Evolutionary conservation across 2,888 invertebrate species (phyloP).

Genomic region (Choristoneura rosaceana): DNA sequence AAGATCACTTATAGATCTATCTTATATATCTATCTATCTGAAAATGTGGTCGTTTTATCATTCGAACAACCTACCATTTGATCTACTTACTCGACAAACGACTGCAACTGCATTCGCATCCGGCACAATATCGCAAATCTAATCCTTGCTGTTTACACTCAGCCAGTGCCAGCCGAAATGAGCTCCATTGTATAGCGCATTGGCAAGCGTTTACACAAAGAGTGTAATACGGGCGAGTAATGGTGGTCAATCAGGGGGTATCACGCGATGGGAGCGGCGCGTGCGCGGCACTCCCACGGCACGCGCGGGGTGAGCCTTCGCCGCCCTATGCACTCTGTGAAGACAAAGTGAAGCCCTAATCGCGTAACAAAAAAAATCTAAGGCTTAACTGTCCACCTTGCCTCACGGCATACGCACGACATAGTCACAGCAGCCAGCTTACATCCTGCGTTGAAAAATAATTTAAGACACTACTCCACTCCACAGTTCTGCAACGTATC

Average conservation of each 20-base stretch:
- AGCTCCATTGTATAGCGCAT: constrained; percentile 47
- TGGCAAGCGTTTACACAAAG: constrained; percentile 66
- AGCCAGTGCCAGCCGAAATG: constrained; percentile 43
- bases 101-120: not conserved
- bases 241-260: constrained; percentile 63
- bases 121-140: not conserved
- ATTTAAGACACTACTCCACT: no score
- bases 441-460: no score
- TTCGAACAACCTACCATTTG: no score
- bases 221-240: constrained; percentile 46
- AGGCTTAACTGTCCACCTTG: no score
- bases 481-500: no score
- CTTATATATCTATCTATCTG: not conserved
- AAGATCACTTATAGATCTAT: no score
- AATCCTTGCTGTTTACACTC: constrained; percentile 7
- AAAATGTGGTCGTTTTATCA: not conserved
- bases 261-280: constrained; percentile 84
- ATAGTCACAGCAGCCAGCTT: no score
- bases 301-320: constrained; percentile 64
- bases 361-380: not conserved
- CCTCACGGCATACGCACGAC: no score
- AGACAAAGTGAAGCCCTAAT: constrained; percentile 42
- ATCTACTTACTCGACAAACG: constrained; percentile 30
- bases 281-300: constrained; percentile 83
- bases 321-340: constrained; percentile 48